A percentile compares a stretch with the other conserved stretches of the same genome.
phyloP scores from a whole-genome alignment of 1,140 invertebrate species.

The Lethocerus indicus region DNA sequence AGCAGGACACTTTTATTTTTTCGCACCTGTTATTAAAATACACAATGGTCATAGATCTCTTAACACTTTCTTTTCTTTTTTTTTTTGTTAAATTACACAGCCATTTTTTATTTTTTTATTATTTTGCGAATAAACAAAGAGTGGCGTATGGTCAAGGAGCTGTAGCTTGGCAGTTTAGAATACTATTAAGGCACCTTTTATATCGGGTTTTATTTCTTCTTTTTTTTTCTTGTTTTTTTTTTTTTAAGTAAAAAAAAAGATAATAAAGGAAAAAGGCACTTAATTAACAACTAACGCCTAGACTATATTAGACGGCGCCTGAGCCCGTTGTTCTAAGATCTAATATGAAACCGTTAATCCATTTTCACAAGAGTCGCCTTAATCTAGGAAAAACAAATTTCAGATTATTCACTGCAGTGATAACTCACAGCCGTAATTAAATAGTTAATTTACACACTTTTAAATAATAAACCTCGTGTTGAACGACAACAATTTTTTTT shows the following conservation, averaged over 20 bases:
- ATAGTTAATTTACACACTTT: too few relatives aligned
- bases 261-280: background rate
- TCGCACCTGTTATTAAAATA: background rate
- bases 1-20: conserved; percentile 1
- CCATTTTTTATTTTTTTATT: conserved; percentile 1
- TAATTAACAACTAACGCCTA: background rate
- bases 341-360: background rate
- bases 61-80: too few relatives aligned
- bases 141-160: conserved; percentile 5
- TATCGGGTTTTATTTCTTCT: background rate
- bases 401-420: too few relatives aligned
- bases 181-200: background rate
- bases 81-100: conserved; percentile 2
- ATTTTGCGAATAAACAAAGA: background rate
- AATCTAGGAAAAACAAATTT: too few relatives aligned
- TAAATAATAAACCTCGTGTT: too few relatives aligned
- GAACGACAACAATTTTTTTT: too few relatives aligned
- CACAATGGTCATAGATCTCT: conserved; percentile 3
- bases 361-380: too few relatives aligned
- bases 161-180: background rate
- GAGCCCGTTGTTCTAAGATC: background rate
- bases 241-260: background rate
- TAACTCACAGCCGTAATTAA: too few relatives aligned
- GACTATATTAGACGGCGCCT: background rate
- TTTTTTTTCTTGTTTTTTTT: background rate